Evolutionary conservation across 2,113 vertebrate species (phyloP).

Genomic region (Salvator merianae): DNA sequence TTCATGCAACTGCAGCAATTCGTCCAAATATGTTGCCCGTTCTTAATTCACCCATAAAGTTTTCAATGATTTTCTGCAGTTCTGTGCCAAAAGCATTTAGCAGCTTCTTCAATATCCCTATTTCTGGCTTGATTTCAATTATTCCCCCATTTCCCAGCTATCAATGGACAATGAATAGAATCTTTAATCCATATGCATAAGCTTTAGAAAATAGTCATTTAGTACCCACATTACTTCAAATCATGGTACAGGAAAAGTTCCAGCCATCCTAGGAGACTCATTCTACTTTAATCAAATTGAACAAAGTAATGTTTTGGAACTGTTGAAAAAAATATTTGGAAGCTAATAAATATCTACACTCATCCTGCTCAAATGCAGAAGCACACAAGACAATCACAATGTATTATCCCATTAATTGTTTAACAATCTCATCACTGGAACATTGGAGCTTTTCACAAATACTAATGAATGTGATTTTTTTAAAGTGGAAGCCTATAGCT

Average conservation of each 20-base stretch:
- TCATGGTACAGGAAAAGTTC: conserved; percentile 70
- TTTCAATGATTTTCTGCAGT: not conserved
- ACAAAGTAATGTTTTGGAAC: conserved; percentile 60
- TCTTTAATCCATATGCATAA: conserved; percentile 76
- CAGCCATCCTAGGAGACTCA: conserved; percentile 61
- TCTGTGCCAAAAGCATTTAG: rapidly evolving
- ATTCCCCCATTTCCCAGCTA: conserved; percentile 29
- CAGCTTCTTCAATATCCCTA: not conserved
- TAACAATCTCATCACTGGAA: not conserved
- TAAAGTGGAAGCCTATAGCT: too few relatives aligned
- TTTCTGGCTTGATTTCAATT: conserved; percentile 52
- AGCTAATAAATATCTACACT: conserved; percentile 25
- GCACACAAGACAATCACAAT: conserved; percentile 11
- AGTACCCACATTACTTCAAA: conserved; percentile 68
- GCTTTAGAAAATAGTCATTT: conserved; percentile 66
- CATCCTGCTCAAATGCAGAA: conserved; percentile 2
- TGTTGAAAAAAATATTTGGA: conserved; percentile 7
- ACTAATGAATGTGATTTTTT: not conserved
- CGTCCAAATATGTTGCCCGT: not conserved
- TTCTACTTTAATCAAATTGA: conserved; percentile 63
- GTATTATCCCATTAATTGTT: not conserved
- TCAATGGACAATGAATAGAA: conserved; percentile 58
- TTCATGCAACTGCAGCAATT: not conserved
- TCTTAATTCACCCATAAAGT: not conserved
- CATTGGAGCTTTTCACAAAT: not conserved